These are phyloP conservation scores for Diaperis boleti DNA, from an alignment of 2,888 invertebrate species.

Conservation along the genomic window DNA sequence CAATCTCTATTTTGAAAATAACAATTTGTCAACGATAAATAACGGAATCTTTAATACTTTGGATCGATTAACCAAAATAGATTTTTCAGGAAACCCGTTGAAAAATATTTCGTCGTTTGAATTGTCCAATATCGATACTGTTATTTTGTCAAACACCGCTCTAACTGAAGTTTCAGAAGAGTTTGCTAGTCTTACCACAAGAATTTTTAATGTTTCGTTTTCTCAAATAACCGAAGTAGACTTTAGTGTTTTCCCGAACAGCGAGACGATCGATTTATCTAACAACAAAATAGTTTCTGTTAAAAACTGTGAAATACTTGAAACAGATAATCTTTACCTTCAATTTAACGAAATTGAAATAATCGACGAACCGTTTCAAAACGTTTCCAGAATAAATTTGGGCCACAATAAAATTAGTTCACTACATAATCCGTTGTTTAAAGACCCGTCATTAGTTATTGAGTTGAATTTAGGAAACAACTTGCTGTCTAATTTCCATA, in stretches of 20 bases:
- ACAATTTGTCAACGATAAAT: background rate
- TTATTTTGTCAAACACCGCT: background rate
- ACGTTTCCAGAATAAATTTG: background rate
- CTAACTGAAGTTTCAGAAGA: background rate
- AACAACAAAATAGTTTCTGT: constrained; percentile 6
- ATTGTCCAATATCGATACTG: background rate
- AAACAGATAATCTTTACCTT: background rate
- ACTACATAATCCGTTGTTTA: background rate
- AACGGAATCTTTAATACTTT: background rate
- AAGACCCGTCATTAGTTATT: background rate
- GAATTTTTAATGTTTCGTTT: constrained; percentile 7
- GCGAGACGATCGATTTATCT: constrained; percentile 7
- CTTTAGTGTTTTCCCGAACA: constrained; percentile 1
- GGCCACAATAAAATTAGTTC: background rate
- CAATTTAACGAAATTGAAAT: background rate
- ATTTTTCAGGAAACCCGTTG: background rate
- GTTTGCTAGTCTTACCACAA: constrained; percentile 4
- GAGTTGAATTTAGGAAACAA: constrained; percentile 7
- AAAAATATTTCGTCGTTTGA: background rate
- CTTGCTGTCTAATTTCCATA: background rate
- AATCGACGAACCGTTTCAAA: background rate
- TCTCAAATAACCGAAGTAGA: background rate
- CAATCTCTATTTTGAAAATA: background rate
- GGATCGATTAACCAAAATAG: background rate
- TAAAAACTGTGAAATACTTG: background rate